phyloP scores from a whole-genome alignment of 2,113 vertebrate species.

The Eretmochelys imbricata region DNA sequence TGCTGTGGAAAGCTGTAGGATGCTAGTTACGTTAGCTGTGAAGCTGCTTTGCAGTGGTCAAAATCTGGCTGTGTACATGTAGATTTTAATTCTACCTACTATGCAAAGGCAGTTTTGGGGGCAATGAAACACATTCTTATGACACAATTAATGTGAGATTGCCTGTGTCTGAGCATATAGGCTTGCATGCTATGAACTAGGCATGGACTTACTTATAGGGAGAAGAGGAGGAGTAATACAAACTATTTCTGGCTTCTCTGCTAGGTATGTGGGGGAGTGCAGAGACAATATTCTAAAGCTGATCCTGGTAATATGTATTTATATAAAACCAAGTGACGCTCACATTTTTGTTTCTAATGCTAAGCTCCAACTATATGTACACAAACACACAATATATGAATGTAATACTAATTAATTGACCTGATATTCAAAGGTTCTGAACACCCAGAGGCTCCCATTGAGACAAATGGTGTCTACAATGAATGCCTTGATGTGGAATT shows the following conservation, averaged over 20 bases:
- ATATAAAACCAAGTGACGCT: background rate
- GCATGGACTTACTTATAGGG: background rate
- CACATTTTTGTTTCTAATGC: background rate
- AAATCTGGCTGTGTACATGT: background rate
- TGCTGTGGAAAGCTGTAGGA: background rate
- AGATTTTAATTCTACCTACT: background rate
- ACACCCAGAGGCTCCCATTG: background rate
- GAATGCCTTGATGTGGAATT: background rate
- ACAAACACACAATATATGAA: background rate
- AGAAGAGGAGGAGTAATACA: background rate
- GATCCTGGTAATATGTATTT: background rate
- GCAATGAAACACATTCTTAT: background rate
- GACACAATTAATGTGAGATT: background rate
- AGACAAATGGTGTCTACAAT: background rate
- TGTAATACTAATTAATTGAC: background rate
- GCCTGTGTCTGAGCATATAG: background rate
- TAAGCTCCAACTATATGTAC: background rate
- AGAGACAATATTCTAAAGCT: background rate
- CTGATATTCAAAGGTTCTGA: background rate
- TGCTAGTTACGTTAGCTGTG: background rate
- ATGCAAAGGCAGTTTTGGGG: background rate
- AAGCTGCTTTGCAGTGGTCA: background rate
- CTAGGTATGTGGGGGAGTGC: background rate
- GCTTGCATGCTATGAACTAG: background rate
- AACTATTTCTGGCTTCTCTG: background rate